Conservation (phyloP, 2,888 invertebrate species). For the Euplexia lucipara region DNA sequence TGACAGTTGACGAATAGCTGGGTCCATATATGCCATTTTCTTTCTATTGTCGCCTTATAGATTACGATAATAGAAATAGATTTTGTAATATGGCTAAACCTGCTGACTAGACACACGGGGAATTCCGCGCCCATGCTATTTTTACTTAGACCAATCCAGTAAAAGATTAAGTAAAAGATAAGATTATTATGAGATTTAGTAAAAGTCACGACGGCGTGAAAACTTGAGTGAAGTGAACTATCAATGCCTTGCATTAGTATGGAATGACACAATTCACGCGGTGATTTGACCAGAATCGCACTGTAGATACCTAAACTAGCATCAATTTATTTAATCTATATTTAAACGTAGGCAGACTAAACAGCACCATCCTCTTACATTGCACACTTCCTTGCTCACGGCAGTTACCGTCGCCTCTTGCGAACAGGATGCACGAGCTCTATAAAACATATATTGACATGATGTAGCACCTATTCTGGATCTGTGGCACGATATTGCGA, state of each 20-base stretch:
- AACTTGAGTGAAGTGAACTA: no score
- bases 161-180: no score
- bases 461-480: conserved; percentile 48
- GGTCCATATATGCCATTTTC: no score
- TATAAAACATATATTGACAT: conserved; percentile 62
- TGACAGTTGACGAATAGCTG: no score
- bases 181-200: no score
- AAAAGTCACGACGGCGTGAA: no score
- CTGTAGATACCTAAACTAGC: conserved; percentile 15
- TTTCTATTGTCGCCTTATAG: no score
- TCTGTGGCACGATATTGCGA: not conserved
- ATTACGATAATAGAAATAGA: no score
- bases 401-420: conserved; percentile 40
- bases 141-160: not conserved
- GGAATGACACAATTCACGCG: no score
- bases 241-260: no score
- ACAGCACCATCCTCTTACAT: conserved; percentile 53
- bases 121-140: not conserved
- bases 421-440: conserved; percentile 54
- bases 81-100: no score
- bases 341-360: conserved; percentile 38
- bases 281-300: no score
- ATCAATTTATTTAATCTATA: conserved; percentile 33
- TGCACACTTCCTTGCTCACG: conserved; percentile 40
- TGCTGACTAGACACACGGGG: not conserved